Conservation (phyloP, 1,140 invertebrate genomes). For the Cardiocondyla obscurior region DNA sequence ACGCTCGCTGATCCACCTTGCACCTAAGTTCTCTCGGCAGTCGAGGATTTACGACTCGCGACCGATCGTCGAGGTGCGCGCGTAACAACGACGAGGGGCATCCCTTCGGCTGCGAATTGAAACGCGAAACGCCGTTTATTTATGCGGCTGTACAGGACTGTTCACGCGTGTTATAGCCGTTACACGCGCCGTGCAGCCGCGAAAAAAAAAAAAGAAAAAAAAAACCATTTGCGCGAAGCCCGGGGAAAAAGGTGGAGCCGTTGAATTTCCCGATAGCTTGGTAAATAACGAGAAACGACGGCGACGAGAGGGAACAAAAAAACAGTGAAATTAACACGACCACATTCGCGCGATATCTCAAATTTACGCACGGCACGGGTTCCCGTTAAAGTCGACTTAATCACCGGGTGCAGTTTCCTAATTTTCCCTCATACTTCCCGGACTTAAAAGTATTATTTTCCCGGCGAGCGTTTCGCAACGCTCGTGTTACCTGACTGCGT, state of each 20-base stretch:
- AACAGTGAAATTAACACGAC: slow-evolving; percentile 27
- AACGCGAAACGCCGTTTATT: slow-evolving; percentile 40
- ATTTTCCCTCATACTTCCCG: neutral
- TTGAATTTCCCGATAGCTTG: slow-evolving; percentile 53
- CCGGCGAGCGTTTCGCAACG: neutral
- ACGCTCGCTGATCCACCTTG: slow-evolving; percentile 21
- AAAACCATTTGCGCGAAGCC: slow-evolving; percentile 26
- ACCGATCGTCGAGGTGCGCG: neutral
- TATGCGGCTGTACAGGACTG: slow-evolving; percentile 19
- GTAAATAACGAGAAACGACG: slow-evolving; percentile 34
- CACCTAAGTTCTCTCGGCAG: slow-evolving; percentile 38
- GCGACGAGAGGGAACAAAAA: neutral
- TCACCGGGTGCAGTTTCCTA: neutral
- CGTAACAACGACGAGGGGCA: neutral
- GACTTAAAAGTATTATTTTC: slow-evolving; percentile 13
- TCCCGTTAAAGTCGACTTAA: slow-evolving; percentile 41
- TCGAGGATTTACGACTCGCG: slow-evolving; percentile 32
- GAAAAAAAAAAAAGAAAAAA: too few relatives aligned
- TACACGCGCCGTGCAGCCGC: slow-evolving; percentile 36
- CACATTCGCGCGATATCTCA: slow-evolving; percentile 27
- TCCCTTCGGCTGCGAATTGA: slow-evolving; percentile 27
- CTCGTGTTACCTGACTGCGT: neutral
- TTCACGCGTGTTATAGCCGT: slow-evolving; percentile 34
- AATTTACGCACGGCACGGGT: slow-evolving; percentile 35
- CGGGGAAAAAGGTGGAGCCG: slow-evolving; percentile 18